phyloP scores from a whole-genome alignment of 2,888 invertebrate genomes.

The Lottia gigantea region DNA sequence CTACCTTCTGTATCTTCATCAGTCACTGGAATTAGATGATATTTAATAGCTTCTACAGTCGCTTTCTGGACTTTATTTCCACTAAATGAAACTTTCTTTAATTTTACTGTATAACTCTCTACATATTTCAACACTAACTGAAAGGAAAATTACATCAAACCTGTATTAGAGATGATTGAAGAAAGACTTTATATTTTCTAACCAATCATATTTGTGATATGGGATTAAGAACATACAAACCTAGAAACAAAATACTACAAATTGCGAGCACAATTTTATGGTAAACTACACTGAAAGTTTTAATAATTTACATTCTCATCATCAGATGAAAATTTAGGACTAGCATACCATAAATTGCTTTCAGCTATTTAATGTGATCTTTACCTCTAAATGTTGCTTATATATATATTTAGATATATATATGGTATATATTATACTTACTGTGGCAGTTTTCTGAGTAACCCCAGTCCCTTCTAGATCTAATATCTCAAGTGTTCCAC shows the following conservation, averaged over 20 bases:
- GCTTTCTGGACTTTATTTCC: constrained; percentile 48
- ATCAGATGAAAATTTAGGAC: too few relatives aligned
- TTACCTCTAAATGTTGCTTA: too few relatives aligned
- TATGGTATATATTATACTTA: constrained; percentile 27
- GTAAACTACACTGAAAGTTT: too few relatives aligned
- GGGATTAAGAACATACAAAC: too few relatives aligned
- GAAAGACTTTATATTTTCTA: not conserved
- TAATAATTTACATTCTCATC: too few relatives aligned
- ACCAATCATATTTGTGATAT: not conserved
- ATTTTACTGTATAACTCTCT: constrained; percentile 46
- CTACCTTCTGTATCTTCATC: constrained; percentile 28
- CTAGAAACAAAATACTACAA: too few relatives aligned
- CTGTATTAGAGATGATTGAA: too few relatives aligned
- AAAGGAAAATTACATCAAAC: constrained; percentile 15
- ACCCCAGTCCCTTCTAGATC: constrained; percentile 59
- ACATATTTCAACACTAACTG: constrained; percentile 58
- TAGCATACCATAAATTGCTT: too few relatives aligned
- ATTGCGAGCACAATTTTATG: too few relatives aligned
- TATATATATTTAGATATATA: not conserved
- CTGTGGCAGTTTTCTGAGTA: constrained; percentile 56
- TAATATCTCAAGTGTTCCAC: constrained; percentile 48
- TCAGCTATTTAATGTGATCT: too few relatives aligned
- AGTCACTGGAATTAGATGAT: constrained; percentile 29
- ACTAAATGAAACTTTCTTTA: constrained; percentile 47
- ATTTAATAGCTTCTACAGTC: constrained; percentile 44